A percentile compares a stretch with the other conserved stretches of the same genome.
Conservation (phyloP, 2,888 invertebrate genomes). For the Nebria brevicollis region DNA sequence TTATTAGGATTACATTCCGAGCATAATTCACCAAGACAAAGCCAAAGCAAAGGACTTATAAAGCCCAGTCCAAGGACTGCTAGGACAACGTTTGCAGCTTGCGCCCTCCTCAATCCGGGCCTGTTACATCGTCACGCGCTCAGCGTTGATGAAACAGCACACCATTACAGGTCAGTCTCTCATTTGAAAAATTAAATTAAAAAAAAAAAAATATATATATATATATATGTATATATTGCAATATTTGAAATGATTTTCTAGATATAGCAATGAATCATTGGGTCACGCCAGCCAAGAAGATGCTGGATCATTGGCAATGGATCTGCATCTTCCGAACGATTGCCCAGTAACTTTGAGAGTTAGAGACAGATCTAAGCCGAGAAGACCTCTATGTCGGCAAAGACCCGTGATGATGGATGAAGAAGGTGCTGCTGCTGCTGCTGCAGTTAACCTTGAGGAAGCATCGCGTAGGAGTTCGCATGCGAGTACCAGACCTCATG, state of each 20-base stretch:
- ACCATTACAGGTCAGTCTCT: conserved; percentile 56
- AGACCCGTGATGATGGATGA: conserved; percentile 79
- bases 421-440: conserved; percentile 54
- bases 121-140: conserved; percentile 81
- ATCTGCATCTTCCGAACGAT: conserved; percentile 74
- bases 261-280: conserved; percentile 66
- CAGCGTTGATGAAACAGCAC: conserved; percentile 79
- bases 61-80: conserved; percentile 42
- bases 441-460: conserved; percentile 5
- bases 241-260: conserved; percentile 44
- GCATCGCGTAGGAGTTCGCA: conserved; percentile 58
- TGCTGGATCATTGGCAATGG: conserved; percentile 76
- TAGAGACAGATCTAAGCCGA: conserved; percentile 58
- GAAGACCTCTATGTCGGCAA: conserved; percentile 79
- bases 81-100: conserved; percentile 62
- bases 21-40: conserved; percentile 53
- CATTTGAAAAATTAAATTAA: background rate
- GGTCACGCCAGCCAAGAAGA: conserved; percentile 68
- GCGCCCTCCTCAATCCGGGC: conserved; percentile 70
- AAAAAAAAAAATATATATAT: too few species aligned
- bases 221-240: conserved; percentile 28
- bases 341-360: conserved; percentile 65
- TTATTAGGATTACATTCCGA: conserved; percentile 49
- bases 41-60: conserved; percentile 45
- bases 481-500: conserved; percentile 57